These are phyloP conservation scores for Solea senegalensis DNA, from an alignment of 2,113 vertebrate species.

Conservation along the genomic window DNA sequence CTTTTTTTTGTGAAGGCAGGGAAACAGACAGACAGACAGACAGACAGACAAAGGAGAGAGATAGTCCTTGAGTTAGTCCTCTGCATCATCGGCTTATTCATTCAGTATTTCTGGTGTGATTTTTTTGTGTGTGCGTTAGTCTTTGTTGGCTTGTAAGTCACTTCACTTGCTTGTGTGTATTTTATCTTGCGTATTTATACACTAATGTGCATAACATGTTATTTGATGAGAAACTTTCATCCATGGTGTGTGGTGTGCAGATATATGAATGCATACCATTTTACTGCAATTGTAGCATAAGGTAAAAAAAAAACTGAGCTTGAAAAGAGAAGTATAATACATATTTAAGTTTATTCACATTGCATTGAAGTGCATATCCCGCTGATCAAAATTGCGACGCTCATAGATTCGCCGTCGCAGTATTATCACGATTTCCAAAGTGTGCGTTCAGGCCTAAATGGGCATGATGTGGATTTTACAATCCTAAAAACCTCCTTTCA, in stretches of 20 bases:
- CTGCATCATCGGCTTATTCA: constrained; percentile 58
- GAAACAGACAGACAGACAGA: neutral
- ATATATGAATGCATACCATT: neutral
- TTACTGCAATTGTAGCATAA: neutral
- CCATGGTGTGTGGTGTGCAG: neutral
- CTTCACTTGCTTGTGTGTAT: constrained; percentile 54
- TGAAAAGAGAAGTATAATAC: neutral
- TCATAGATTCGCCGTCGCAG: neutral
- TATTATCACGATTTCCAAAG: neutral
- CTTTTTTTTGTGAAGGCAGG: constrained; percentile 53
- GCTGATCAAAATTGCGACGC: neutral
- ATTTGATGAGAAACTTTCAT: constrained; percentile 30
- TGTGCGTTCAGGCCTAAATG: neutral
- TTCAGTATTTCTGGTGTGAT: constrained; percentile 35
- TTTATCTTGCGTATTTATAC: constrained; percentile 48
- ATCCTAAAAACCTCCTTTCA: neutral
- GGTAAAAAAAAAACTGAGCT: too few species aligned
- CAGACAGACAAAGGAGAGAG: constrained; percentile 22
- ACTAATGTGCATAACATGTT: constrained; percentile 44
- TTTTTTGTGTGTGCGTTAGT: constrained; percentile 31
- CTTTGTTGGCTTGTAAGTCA: constrained; percentile 62
- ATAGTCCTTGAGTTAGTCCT: constrained; percentile 65
- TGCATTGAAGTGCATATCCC: neutral
- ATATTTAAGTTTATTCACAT: neutral
- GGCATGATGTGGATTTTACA: too few species aligned